phyloP scores from a whole-genome alignment of 1,140 invertebrate species.

The Bombus fervidus region DNA sequence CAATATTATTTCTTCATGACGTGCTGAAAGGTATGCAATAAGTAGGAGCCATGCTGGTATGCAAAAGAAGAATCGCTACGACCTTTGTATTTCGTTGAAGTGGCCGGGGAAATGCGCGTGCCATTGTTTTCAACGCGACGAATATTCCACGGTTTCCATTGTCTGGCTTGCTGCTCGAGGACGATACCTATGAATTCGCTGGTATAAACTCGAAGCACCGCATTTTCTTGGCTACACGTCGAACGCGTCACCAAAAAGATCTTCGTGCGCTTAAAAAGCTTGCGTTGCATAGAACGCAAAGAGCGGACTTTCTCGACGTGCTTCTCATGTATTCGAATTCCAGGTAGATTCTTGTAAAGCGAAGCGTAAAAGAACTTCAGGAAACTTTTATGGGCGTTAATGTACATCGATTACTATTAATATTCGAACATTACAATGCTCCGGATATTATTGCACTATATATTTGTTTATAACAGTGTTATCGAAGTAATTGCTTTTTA shows the following conservation, averaged over 20 bases:
- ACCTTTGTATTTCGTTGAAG: conserved; percentile 7
- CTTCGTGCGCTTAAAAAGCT: neutral
- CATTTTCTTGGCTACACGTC: conserved; percentile 48
- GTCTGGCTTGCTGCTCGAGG: conserved; percentile 29
- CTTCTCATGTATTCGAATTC: neutral
- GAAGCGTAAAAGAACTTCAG: neutral
- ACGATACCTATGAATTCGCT: conserved; percentile 23
- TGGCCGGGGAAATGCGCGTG: neutral
- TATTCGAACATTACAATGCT: neutral
- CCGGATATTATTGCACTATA: neutral
- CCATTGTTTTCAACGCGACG: conserved; percentile 50
- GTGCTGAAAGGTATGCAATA: neutral
- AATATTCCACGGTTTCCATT: conserved; percentile 32
- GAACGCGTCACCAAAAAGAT: conserved; percentile 11
- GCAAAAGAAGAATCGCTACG: neutral
- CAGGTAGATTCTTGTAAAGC: neutral
- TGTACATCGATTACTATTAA: neutral
- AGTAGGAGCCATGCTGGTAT: neutral
- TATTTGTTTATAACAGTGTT: neutral
- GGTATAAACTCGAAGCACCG: conserved; percentile 27
- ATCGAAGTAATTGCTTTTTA: too few species aligned
- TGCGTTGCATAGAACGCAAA: neutral
- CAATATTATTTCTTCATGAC: neutral
- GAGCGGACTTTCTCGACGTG: neutral
- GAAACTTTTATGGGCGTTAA: neutral